A percentile compares a stretch with the other conserved stretches of the same genome.
These are phyloP conservation scores for Trichomalopsis sarcophagae DNA, from an alignment of 1,140 invertebrate species.

Conservation along the genomic window DNA sequence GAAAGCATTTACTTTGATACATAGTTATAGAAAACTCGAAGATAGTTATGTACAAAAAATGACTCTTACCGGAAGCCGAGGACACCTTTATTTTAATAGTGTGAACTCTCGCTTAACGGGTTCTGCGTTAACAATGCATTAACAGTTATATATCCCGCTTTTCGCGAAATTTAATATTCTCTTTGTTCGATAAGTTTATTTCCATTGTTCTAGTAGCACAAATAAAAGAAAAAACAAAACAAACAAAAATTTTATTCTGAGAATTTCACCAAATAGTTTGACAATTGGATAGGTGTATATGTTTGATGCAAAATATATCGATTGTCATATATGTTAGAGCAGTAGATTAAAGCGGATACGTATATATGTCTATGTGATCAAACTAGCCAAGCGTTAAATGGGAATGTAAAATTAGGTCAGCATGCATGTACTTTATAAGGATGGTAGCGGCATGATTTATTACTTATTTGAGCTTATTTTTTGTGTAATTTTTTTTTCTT, in stretches of 20 bases:
- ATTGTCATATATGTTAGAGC: background rate
- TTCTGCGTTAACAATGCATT: too few species aligned
- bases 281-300: too few species aligned
- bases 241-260: background rate
- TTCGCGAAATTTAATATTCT: too few species aligned
- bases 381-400: background rate
- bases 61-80: too few species aligned
- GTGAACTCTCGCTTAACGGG: too few species aligned
- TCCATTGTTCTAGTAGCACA: too few species aligned
- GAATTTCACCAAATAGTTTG: background rate
- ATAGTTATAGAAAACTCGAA: too few species aligned
- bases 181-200: background rate
- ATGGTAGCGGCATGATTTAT: background rate
- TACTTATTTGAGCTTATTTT: background rate
- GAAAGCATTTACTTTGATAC: too few species aligned
- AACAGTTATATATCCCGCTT: too few species aligned
- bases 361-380: background rate
- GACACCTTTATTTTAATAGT: too few species aligned
- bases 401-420: background rate
- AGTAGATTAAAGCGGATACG: conserved; percentile 1
- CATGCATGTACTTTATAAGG: background rate
- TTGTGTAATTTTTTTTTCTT: background rate
- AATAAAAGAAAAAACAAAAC: too few species aligned
- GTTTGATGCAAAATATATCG: background rate
- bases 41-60: too few species aligned